Percentiles rank a stretch among this genome's conserved stretches.
Conservation (phyloP, 2,888 invertebrate species). For the Fragum fragum region DNA sequence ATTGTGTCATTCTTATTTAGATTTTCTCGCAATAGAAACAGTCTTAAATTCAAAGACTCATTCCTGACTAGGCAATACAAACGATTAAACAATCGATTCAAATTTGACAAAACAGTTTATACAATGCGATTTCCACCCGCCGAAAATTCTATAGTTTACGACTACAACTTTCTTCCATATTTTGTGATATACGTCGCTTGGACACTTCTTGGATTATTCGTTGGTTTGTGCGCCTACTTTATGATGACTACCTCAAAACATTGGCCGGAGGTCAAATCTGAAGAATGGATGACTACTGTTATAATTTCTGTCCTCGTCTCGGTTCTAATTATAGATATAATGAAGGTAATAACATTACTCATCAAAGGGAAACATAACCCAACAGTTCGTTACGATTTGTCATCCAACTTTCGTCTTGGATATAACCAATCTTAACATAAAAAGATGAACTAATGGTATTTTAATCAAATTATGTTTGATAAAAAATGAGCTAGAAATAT, state of each 20-base stretch:
- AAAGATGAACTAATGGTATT: too few species aligned
- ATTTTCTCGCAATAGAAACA: conserved; percentile 13
- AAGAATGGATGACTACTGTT: conserved; percentile 85
- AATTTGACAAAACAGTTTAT: conserved; percentile 50
- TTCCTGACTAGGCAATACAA: conserved; percentile 38
- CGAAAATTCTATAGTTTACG: conserved; percentile 43
- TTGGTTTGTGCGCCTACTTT: conserved; percentile 84
- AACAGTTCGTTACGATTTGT: too few species aligned
- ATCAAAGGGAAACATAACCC: too few species aligned
- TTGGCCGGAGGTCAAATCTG: conserved; percentile 85
- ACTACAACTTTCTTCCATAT: conserved; percentile 61
- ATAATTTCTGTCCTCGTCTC: conserved; percentile 80
- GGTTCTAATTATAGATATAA: conserved; percentile 82
- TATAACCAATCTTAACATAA: too few species aligned
- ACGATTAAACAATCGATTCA: conserved; percentile 40
- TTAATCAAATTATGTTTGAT: too few species aligned
- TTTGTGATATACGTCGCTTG: conserved; percentile 81
- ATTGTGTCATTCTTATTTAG: conserved; percentile 79
- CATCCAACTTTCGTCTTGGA: too few species aligned
- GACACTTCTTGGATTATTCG: conserved; percentile 79
- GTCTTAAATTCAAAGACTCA: not conserved
- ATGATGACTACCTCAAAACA: conserved; percentile 84
- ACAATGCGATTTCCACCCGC: conserved; percentile 51
- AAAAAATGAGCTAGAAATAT: too few species aligned
- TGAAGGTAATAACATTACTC: too few species aligned